Percentiles rank a stretch among this genome's conserved stretches.
Evolutionary conservation across 2,113 vertebrate species (phyloP).

Genomic region (Eubucco bourcierii): DNA sequence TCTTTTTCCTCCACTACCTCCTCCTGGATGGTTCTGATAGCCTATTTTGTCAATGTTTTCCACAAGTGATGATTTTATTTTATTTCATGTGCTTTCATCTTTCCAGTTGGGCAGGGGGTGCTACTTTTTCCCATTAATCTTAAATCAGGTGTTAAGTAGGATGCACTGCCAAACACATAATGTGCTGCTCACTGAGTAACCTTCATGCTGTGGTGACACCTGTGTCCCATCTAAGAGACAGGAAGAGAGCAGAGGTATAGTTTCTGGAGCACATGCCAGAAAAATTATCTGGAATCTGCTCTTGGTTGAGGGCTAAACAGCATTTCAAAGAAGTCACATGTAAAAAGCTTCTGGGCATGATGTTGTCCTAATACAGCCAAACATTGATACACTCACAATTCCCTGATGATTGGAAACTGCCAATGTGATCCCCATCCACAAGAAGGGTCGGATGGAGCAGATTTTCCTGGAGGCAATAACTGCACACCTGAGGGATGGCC

Average conservation of each 20-base stretch:
- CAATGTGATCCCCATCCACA: too few relatives aligned
- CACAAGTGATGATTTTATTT: not conserved
- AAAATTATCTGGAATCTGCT: not conserved
- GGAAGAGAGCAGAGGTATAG: not conserved
- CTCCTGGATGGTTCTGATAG: not conserved
- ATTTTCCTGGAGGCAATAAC: too few relatives aligned
- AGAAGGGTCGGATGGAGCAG: too few relatives aligned
- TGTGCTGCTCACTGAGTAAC: not conserved
- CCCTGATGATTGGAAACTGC: too few relatives aligned
- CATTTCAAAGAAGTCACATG: not conserved
- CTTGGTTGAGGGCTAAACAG: not conserved
- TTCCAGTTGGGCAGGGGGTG: not conserved
- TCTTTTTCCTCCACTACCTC: not conserved
- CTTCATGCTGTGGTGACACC: not conserved
- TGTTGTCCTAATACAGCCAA: conserved; percentile 21
- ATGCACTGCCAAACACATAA: not conserved
- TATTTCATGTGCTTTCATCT: not conserved
- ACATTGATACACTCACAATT: conserved; percentile 16
- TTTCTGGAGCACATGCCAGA: not conserved
- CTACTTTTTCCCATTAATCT: not conserved
- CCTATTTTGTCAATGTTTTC: not conserved
- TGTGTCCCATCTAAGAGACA: not conserved
- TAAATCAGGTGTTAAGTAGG: not conserved
- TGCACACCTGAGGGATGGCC: too few relatives aligned
- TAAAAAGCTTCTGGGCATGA: conserved; percentile 30